Evolutionary conservation across 2,888 invertebrate genomes (phyloP), one percentile per base, ranked within the genome.

Genomic region (Pachycephus smyrnensis): DNA sequence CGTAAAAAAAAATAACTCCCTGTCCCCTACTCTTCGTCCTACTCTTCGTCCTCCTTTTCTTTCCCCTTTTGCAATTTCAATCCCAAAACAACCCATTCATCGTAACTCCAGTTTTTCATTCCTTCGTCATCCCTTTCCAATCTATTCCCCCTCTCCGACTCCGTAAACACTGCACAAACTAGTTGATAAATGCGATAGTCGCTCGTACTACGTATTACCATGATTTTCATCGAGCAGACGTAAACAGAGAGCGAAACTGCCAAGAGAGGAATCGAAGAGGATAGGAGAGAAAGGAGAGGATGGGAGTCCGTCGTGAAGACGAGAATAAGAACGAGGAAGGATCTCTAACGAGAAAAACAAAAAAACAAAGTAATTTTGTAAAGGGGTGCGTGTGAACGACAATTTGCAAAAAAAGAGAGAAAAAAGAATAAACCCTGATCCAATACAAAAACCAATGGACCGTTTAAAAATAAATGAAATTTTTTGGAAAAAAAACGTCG

Each of bases 301-400:
- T 2, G 40, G 15, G 40, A 40, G 40, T 6, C 40, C 15, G 40
- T 40, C 6, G 76, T 69, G 75, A 32, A 35, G 37, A 76, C 23
- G 77, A 73, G 75, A 32, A 35, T 68, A 76, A 69, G 37, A 68
- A 69, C 69, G 69, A 73, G 78, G 76, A 76, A 69, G 75, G 69
- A 76, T 69, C 55, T 31, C 68, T 73, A 77, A 31, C 71, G 73
- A 68, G 30, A 40, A 73, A 33, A 68, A 76, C 31, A 32, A 35
- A 36, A 68, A 75, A 76, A 74, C 69, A 12, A 30, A 55, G 31
- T 73, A 37, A 74, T 4, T 40, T 73, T 35, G 23, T 55, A 55
- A 55, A 15, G 9, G 6, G 40, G 23, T 55, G 23, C 23, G 40
- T 2, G 40, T 9, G 40, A 35, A 35, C 1, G 35, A 35, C 4